Evolutionary conservation across 2,113 vertebrate species (phyloP).

Genomic region (Holacanthus passer): DNA sequence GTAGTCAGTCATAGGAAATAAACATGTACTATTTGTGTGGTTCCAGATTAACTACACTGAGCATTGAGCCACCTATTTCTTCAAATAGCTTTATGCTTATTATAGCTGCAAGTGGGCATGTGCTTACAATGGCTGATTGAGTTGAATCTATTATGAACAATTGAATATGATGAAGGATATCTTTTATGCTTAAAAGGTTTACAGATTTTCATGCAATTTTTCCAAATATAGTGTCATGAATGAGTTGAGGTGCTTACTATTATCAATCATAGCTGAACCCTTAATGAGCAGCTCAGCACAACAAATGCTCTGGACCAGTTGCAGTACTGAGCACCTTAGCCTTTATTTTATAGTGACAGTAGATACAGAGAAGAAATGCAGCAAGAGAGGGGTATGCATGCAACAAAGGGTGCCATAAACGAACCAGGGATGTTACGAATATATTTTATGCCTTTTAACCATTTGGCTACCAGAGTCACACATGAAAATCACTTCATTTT

Average conservation of each 20-base stretch:
- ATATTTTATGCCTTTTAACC: too few species aligned
- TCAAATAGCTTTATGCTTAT: too few species aligned
- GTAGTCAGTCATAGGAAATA: conserved; percentile 16
- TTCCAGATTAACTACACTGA: not conserved
- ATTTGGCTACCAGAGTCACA: too few species aligned
- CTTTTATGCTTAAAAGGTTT: not conserved
- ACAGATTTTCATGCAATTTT: not conserved
- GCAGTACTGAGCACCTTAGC: too few species aligned
- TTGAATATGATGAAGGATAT: not conserved
- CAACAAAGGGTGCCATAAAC: too few species aligned
- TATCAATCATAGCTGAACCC: not conserved
- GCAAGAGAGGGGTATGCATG: not conserved
- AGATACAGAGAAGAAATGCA: not conserved
- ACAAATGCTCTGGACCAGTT: not conserved
- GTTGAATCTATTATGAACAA: too few species aligned
- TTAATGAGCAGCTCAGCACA: not conserved
- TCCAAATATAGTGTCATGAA: not conserved
- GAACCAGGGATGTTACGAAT: too few species aligned
- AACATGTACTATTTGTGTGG: not conserved
- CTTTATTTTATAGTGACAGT: not conserved
- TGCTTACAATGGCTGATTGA: not conserved
- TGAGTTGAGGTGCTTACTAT: not conserved
- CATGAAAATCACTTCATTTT: too few species aligned
- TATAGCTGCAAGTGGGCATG: not conserved
- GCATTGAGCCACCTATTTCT: too few species aligned